Percentiles rank a stretch among this genome's conserved stretches.
Evolutionary conservation across 2,888 invertebrate species (phyloP).

Genomic region (Scotopteryx bipunctaria): DNA sequence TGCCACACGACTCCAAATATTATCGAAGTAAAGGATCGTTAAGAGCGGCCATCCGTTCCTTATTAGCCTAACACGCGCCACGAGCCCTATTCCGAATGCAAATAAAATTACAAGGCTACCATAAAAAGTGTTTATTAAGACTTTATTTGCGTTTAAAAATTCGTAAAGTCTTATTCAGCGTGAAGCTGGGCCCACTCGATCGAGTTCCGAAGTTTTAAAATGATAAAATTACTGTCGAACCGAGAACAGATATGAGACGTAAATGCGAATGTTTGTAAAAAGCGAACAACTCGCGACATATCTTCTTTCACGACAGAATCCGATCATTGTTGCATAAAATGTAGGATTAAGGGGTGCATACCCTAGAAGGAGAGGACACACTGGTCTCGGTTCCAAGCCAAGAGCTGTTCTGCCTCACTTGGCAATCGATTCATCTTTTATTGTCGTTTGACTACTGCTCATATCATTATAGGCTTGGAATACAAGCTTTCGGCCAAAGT

Average conservation of each 20-base stretch:
- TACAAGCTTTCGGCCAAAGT: neutral
- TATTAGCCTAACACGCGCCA: conserved; percentile 77
- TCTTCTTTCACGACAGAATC: conserved; percentile 68
- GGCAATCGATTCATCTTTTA: conserved; percentile 70
- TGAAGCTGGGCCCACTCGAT: conserved; percentile 57
- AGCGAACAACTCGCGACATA: conserved; percentile 62
- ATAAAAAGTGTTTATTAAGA: conserved; percentile 80
- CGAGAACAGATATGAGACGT: conserved; percentile 68
- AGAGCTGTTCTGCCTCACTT: conserved; percentile 37
- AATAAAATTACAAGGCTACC: conserved; percentile 76
- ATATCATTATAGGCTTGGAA: conserved; percentile 27
- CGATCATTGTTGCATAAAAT: conserved; percentile 69
- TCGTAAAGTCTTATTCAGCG: conserved; percentile 78
- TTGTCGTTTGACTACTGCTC: conserved; percentile 58
- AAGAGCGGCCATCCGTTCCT: conserved; percentile 71
- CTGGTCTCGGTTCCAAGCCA: conserved; percentile 28
- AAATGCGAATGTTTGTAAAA: conserved; percentile 71
- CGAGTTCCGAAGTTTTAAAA: conserved; percentile 72
- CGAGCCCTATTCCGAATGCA: conserved; percentile 72
- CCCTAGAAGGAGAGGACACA: conserved; percentile 48
- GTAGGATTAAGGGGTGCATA: conserved; percentile 61
- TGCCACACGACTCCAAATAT: conserved; percentile 61
- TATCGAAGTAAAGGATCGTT: conserved; percentile 65
- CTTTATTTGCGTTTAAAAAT: conserved; percentile 78
- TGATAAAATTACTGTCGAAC: conserved; percentile 70